A percentile compares a stretch with the other conserved stretches of the same genome.
phyloP scores from a whole-genome alignment of 2,113 vertebrate genomes.

The Psittacula cyanocephala region DNA sequence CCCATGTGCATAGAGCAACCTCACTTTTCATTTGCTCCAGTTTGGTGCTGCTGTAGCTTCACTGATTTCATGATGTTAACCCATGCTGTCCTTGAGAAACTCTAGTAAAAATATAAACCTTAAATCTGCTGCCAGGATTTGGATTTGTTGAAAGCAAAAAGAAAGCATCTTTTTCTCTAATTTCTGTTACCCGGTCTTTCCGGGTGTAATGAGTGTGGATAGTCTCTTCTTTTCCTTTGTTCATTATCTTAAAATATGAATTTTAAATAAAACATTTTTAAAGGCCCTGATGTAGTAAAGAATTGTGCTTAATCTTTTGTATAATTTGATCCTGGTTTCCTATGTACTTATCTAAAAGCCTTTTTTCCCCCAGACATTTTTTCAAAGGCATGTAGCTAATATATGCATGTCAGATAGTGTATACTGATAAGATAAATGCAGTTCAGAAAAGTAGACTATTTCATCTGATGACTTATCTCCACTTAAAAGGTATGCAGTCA shows the following conservation, averaged over 20 bases:
- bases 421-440: slow-evolving; percentile 12
- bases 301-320: neutral
- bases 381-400: slow-evolving; percentile 12
- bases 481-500: neutral
- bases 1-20: neutral
- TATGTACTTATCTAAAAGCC: neutral
- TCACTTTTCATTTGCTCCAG: slow-evolving; percentile 3
- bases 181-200: neutral
- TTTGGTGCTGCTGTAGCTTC: neutral
- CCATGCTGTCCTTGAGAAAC: neutral
- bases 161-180: neutral
- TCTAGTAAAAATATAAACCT: neutral
- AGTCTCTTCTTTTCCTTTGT: neutral
- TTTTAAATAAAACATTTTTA: neutral
- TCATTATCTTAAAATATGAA: neutral
- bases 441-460: neutral
- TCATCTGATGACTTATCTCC: neutral
- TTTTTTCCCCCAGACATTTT: neutral
- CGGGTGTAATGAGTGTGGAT: neutral
- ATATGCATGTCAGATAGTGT: neutral
- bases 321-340: neutral
- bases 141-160: neutral
- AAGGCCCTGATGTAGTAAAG: neutral
- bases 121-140: neutral
- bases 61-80: neutral